phyloP scores from a whole-genome alignment of 2,888 invertebrate genomes.

The Drosophila fulvimacula region DNA sequence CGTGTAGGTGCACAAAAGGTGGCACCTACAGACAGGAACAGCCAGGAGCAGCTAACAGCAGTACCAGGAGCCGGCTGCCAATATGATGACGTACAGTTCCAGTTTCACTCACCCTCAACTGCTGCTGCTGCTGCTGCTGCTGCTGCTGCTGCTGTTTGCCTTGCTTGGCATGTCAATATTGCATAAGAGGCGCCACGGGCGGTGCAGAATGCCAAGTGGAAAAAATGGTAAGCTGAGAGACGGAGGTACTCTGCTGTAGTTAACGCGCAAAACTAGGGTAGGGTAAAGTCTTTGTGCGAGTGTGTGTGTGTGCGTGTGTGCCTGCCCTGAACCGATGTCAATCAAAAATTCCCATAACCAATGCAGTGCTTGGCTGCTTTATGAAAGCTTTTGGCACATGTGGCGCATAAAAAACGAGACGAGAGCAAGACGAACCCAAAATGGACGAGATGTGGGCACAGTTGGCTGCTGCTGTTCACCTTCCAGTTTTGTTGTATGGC shows the following conservation, averaged over 20 bases:
- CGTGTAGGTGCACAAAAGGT: slow-evolving; percentile 52
- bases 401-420: slow-evolving; percentile 76
- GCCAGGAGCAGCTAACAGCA: slow-evolving; percentile 18
- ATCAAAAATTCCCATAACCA: slow-evolving; percentile 82
- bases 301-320: slow-evolving; percentile 9
- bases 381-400: slow-evolving; percentile 80
- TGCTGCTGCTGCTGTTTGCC: slow-evolving; percentile 49
- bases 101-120: slow-evolving; percentile 16
- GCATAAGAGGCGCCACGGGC: slow-evolving; percentile 75
- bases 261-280: slow-evolving; percentile 67
- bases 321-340: slow-evolving; percentile 75
- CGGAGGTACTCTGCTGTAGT: slow-evolving; percentile 60
- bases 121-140: slow-evolving; percentile 9
- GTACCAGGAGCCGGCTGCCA: slow-evolving; percentile 26
- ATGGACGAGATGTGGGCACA: slow-evolving; percentile 37
- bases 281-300: slow-evolving; percentile 4
- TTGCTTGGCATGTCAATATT: slow-evolving; percentile 71
- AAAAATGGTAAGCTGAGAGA: slow-evolving; percentile 6
- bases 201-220: slow-evolving; percentile 51
- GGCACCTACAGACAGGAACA: slow-evolving; percentile 47
- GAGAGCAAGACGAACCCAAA: slow-evolving; percentile 40
- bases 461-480: slow-evolving; percentile 34
- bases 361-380: slow-evolving; percentile 70
- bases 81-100: slow-evolving; percentile 39
- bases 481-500: slow-evolving; percentile 63